Evolutionary conservation across 2,888 invertebrate genomes (phyloP).

Genomic region (Nineta flava): DNA sequence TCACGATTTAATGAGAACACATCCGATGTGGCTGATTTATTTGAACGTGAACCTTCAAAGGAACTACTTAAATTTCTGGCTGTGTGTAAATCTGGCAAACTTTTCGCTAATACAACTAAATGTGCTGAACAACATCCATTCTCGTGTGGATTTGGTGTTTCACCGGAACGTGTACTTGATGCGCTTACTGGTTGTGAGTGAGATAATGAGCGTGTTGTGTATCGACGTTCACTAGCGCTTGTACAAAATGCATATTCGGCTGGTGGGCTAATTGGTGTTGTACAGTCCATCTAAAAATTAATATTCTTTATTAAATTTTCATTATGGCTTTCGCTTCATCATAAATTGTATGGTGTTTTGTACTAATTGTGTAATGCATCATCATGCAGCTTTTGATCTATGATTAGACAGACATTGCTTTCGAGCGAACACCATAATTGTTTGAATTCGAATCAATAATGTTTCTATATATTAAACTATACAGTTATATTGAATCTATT

Average conservation of each 20-base stretch:
- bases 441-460: too few species aligned
- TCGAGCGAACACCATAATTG: too few species aligned
- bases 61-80: slow-evolving; percentile 17
- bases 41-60: slow-evolving; percentile 21
- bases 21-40: slow-evolving; percentile 20
- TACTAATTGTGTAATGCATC: too few species aligned
- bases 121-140: slow-evolving; percentile 1
- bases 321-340: too few species aligned
- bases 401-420: too few species aligned
- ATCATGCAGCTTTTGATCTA: too few species aligned
- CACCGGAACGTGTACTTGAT: slow-evolving; percentile 28
- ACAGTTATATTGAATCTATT: too few species aligned
- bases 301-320: too few species aligned
- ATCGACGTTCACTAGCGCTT: slow-evolving; percentile 22
- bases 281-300: neutral
- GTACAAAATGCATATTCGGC: slow-evolving; percentile 43
- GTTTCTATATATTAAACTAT: too few species aligned
- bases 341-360: too few species aligned
- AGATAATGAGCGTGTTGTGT: slow-evolving; percentile 40
- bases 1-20: slow-evolving; percentile 43
- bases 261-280: slow-evolving; percentile 47
- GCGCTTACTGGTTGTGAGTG: slow-evolving; percentile 41
- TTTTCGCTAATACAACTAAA: slow-evolving; percentile 31
- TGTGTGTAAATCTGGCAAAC: slow-evolving; percentile 61
- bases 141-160: neutral